phyloP scores from a whole-genome alignment of 1,140 invertebrate genomes.

The Pectinophora gossypiella region DNA sequence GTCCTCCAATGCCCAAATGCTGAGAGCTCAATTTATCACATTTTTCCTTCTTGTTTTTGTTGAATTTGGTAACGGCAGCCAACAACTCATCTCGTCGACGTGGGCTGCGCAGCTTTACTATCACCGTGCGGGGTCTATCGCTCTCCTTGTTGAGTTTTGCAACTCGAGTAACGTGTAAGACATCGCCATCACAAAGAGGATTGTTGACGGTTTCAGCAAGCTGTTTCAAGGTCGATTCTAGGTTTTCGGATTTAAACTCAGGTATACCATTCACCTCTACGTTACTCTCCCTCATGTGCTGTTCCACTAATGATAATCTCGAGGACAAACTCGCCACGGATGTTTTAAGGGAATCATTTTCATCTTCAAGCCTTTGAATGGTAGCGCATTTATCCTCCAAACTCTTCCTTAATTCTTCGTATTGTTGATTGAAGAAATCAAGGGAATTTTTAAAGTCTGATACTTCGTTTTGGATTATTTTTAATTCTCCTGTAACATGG shows the following conservation, averaged over 20 bases:
- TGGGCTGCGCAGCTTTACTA: not conserved
- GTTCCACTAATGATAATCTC: not conserved
- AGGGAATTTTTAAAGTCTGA: not conserved
- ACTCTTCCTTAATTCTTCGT: not conserved
- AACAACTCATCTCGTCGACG: not conserved
- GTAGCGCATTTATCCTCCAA: not conserved
- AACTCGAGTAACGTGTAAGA: not conserved
- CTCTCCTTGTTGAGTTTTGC: not conserved
- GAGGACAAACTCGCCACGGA: not conserved
- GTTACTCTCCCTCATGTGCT: not conserved
- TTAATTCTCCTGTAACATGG: not conserved
- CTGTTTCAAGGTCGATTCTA: not conserved
- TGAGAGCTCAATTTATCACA: not conserved
- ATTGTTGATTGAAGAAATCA: not conserved
- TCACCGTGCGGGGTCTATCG: not conserved
- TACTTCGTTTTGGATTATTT: not conserved
- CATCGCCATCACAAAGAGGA: not conserved
- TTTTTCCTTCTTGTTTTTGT: not conserved
- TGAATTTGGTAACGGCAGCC: not conserved
- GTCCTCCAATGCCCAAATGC: not conserved
- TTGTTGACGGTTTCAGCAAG: not conserved
- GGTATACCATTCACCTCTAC: not conserved
- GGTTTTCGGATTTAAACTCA: not conserved
- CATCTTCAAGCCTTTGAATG: not conserved
- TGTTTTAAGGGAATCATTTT: not conserved